Base-by-base conservation (phyloP, 2,113 vertebrate genomes). In the Egretta garzetta region DNA sequence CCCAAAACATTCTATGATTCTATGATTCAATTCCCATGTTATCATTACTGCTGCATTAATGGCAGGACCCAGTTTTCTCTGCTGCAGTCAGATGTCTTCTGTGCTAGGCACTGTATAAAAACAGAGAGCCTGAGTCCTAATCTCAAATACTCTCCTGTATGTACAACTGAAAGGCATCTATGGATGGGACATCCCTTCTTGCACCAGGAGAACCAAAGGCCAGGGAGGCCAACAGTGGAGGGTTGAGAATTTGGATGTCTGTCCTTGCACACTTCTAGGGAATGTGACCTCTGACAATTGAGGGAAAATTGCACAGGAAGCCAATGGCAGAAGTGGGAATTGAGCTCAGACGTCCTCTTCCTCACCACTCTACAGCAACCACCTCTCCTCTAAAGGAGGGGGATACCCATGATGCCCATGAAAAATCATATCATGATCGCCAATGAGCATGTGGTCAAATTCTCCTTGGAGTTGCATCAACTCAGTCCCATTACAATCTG, bases 61-160 rank as follows among this genome's bases (percentile, higher is more conserved):
- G 41, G 83, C 37, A 88, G 32, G 26, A 71, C 43, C 2, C 15
- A 27, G 49, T 22, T 83, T 64, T 14, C 50, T 45, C 55, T 67
- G 68, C 47, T 45, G 23, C 24, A 27, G 6, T 4, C 27, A 50
- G 33, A 62, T 24, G 27, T 39, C 14, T 35, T 39, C 76, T 66
- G 56, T 32, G 17, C 47, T 37, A 70, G 50, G 64, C 1, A 1
- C 35, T 26, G 27, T 11, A 50, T 15, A 28, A 59, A 30, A 47
- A 20, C 22, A 55, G 35, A 50, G 59, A 58, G 41, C 28, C 50
- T 72, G 35, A 11, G 14, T 27, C 47, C 27, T 47, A 15, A 32
- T 10, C 5, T 14, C 37, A 64, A 64, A 11, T 1, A 1, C 20
- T 26, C 32, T 50, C 30, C 37, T 52, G 10, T 32, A 64, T 0